phyloP scores from a whole-genome alignment of 2,888 invertebrate genomes.

The Oscheius myriophilus region DNA sequence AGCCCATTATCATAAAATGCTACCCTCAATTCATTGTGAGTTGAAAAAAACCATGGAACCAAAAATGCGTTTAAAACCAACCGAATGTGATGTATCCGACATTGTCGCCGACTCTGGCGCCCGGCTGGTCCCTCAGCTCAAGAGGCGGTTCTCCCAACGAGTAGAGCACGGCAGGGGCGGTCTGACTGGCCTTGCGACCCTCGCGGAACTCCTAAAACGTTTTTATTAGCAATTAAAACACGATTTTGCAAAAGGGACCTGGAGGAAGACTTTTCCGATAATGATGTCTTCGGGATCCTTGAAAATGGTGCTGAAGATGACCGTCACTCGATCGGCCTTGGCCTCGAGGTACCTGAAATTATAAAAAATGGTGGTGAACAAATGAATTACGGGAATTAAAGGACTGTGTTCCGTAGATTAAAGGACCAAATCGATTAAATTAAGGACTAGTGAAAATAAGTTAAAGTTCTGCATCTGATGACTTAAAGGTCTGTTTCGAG shows the following conservation, averaged over 20 bases:
- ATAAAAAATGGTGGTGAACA: not conserved
- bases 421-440: too few species aligned
- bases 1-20: too few species aligned
- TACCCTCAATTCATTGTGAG: too few species aligned
- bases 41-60: too few species aligned
- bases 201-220: conserved; percentile 91
- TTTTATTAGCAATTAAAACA: not conserved
- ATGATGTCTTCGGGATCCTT: conserved; percentile 97
- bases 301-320: conserved; percentile 98
- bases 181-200: conserved; percentile 92
- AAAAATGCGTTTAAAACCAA: conserved; percentile 69
- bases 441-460: too few species aligned
- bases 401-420: too few species aligned
- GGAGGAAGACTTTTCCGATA: conserved; percentile 98
- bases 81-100: conserved; percentile 99
- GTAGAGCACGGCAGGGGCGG: conserved; percentile 79
- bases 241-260: conserved; percentile 73
- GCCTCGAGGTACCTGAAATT: conserved; percentile 90
- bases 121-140: conserved; percentile 83
- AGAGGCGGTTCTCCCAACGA: conserved; percentile 93
- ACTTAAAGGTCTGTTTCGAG: too few species aligned
- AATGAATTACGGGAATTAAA: not conserved
- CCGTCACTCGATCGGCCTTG: conserved; percentile 96
- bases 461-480: too few species aligned
- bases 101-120: conserved; percentile 90